phyloP scores from a whole-genome alignment of 1,140 invertebrate species.

The Cherax destructor region DNA sequence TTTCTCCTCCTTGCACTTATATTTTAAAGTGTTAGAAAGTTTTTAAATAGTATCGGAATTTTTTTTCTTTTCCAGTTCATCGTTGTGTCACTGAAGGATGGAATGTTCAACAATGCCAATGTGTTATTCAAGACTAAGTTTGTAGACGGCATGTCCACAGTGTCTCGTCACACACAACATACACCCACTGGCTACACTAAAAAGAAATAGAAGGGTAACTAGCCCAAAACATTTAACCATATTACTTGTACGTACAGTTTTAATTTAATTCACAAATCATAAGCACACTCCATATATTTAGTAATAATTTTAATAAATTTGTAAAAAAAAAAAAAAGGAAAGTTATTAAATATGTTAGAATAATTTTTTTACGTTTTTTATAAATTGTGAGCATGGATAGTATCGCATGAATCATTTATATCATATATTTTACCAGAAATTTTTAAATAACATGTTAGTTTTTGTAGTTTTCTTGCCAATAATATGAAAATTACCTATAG shows the following conservation, averaged over 20 bases:
- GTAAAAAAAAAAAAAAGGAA: background rate
- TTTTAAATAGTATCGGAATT: no score
- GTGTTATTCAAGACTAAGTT: constrained; percentile 97
- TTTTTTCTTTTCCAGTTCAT: constrained; percentile 87
- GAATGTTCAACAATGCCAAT: constrained; percentile 99
- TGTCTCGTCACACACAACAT: constrained; percentile 82
- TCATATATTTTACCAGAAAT: background rate
- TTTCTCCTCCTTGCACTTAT: no score
- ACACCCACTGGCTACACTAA: background rate
- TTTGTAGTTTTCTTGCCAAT: background rate
- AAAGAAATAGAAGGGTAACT: background rate
- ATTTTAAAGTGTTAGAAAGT: no score
- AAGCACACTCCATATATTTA: background rate
- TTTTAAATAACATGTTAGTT: background rate
- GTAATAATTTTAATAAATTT: background rate
- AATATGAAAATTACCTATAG: background rate
- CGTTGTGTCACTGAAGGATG: constrained; percentile 98
- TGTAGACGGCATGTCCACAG: constrained; percentile 95
- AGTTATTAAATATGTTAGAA: background rate
- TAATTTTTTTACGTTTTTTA: background rate
- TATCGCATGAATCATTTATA: background rate
- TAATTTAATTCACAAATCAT: background rate
- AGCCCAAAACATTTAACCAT: background rate
- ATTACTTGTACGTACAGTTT: background rate
- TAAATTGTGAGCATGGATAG: background rate